These are phyloP conservation scores for Epinephelus lanceolatus DNA, from an alignment of 2,113 vertebrate genomes.

Conservation along the genomic window DNA sequence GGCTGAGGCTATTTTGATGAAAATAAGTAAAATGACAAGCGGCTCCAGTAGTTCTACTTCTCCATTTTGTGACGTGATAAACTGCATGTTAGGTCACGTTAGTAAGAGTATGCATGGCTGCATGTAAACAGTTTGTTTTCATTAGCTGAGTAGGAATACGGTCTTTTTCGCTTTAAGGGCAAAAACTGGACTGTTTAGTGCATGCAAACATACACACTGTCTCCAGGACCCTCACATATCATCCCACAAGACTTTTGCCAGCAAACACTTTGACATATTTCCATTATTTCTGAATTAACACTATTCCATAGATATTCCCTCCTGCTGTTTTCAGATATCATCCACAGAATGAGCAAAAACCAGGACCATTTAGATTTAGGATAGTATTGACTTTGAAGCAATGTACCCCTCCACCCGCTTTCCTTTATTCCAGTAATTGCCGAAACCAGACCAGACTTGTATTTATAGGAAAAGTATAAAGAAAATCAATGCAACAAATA, in stretches of 20 bases:
- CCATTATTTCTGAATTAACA: not conserved
- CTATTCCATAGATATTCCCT: not conserved
- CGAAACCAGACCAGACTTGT: constrained; percentile 10
- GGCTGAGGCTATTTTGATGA: too few species aligned
- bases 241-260: not conserved
- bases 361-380: not conserved
- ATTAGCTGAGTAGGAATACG: too few species aligned
- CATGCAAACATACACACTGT: too few species aligned
- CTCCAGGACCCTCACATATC: not conserved
- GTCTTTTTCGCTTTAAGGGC: too few species aligned
- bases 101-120: too few species aligned
- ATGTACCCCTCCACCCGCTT: not conserved
- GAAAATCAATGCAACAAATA: constrained; percentile 57
- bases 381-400: not conserved
- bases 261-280: not conserved
- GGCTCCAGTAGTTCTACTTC: too few species aligned
- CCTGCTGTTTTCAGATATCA: not conserved
- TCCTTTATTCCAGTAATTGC: constrained; percentile 36
- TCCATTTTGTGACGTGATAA: too few species aligned
- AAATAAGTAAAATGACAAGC: too few species aligned
- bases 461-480: constrained; percentile 49
- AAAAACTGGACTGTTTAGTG: too few species aligned
- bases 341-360: not conserved
- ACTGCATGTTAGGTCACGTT: too few species aligned
- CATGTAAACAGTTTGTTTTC: too few species aligned